Evolutionary conservation across 2,113 vertebrate species (phyloP).

Genomic region (Otis tarda): DNA sequence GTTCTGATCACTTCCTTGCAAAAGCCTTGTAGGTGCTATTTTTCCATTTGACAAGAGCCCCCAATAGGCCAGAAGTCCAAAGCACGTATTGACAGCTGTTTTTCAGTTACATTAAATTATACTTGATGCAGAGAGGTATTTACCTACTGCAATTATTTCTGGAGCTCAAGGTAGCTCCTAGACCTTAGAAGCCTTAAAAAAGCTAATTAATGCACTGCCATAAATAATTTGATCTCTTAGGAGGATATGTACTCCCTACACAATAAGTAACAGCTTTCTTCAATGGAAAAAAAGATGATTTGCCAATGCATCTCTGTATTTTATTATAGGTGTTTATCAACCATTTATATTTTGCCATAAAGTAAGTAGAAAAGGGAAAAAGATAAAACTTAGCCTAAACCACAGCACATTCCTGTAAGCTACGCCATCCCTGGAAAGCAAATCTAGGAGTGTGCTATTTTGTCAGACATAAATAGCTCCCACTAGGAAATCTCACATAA

Average conservation of each 20-base stretch:
- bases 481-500: neutral
- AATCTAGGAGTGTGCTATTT: neutral
- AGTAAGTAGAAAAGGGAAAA: neutral
- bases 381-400: neutral
- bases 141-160: slow-evolving; percentile 5
- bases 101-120: neutral
- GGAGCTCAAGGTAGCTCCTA: neutral
- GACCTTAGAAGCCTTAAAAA: slow-evolving; percentile 41
- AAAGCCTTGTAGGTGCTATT: neutral
- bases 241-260: neutral
- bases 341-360: neutral
- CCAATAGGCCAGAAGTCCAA: neutral
- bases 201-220: slow-evolving; percentile 52
- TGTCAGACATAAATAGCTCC: neutral
- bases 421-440: slow-evolving; percentile 14
- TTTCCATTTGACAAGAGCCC: neutral
- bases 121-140: neutral
- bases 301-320: neutral
- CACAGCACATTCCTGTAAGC: neutral
- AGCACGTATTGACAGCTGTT: neutral
- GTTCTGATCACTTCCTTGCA: neutral
- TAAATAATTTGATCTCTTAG: slow-evolving; percentile 62
- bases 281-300: slow-evolving; percentile 2
- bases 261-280: neutral
- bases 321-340: slow-evolving; percentile 22